phyloP scores from a whole-genome alignment of 2,888 invertebrate genomes.

The Acrocera orbiculus region DNA sequence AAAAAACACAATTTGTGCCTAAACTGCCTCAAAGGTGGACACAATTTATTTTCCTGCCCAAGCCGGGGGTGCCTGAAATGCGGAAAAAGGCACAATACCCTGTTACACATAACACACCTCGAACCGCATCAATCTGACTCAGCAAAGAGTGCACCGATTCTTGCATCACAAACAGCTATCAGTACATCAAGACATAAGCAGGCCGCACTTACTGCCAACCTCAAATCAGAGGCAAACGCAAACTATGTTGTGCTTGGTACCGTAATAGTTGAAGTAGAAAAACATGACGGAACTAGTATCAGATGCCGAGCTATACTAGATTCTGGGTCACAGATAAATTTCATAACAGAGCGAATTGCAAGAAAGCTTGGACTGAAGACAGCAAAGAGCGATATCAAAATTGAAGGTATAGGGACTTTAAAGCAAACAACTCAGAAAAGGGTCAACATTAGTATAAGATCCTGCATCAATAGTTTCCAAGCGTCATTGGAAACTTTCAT shows the following conservation, averaged over 20 bases:
- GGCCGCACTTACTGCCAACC: not conserved
- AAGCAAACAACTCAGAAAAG: not conserved
- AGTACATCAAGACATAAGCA: no score
- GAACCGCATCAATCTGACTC: no score
- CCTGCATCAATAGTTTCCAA: not conserved
- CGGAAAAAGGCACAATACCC: no score
- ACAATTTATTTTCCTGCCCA: not conserved
- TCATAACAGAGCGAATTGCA: not conserved
- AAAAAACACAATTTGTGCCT: no score
- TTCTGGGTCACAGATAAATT: conserved; percentile 1
- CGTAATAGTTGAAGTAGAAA: not conserved
- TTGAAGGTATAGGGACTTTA: conserved; percentile 1
- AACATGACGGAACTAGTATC: no score
- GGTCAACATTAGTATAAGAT: not conserved
- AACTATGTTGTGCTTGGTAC: not conserved
- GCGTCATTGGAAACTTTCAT: not conserved
- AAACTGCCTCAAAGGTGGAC: not conserved
- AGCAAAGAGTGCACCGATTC: no score
- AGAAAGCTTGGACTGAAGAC: not conserved
- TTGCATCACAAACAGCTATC: no score
- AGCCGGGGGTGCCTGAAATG: not conserved
- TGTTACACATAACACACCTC: not conserved
- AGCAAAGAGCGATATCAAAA: not conserved
- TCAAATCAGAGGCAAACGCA: not conserved
- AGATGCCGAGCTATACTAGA: not conserved